phyloP scores from a whole-genome alignment of 2,888 invertebrate species.

The Drosophila helvetica region DNA sequence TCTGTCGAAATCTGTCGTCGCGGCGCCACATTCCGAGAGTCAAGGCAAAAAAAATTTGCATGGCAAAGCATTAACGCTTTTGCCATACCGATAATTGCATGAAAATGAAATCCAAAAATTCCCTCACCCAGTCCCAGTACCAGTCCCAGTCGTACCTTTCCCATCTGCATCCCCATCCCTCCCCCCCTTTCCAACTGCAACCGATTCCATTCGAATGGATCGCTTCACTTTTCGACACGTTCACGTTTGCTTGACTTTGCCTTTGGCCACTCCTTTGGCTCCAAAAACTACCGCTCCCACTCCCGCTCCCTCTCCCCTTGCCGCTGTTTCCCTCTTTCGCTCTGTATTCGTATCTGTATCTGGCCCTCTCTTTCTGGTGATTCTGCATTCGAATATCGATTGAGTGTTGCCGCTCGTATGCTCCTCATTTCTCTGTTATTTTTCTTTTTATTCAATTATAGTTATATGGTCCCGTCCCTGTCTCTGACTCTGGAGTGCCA shows the following conservation, averaged over 20 bases:
- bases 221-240: constrained; percentile 50
- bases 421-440: constrained; percentile 7
- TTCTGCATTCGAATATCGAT: constrained; percentile 62
- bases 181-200: constrained; percentile 11
- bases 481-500: constrained; percentile 30
- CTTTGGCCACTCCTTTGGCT: constrained; percentile 49
- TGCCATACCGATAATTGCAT: constrained; percentile 70
- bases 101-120: constrained; percentile 56
- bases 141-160: not conserved
- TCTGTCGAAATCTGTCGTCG: constrained; percentile 25
- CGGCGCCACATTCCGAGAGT: constrained; percentile 41
- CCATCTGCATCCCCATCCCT: not conserved
- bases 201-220: constrained; percentile 34
- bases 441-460: constrained; percentile 68
- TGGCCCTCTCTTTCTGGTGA: constrained; percentile 22
- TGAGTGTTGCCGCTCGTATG: constrained; percentile 50
- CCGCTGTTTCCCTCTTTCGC: not conserved
- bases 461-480: constrained; percentile 48
- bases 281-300: constrained; percentile 10
- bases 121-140: not conserved
- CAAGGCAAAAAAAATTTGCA: constrained; percentile 71
- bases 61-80: constrained; percentile 74
- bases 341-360: not conserved
- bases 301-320: constrained; percentile 23
- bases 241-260: constrained; percentile 55